These are phyloP conservation scores for Macrobrachium nipponense DNA, from an alignment of 1,140 invertebrate species.

Conservation along the genomic window DNA sequence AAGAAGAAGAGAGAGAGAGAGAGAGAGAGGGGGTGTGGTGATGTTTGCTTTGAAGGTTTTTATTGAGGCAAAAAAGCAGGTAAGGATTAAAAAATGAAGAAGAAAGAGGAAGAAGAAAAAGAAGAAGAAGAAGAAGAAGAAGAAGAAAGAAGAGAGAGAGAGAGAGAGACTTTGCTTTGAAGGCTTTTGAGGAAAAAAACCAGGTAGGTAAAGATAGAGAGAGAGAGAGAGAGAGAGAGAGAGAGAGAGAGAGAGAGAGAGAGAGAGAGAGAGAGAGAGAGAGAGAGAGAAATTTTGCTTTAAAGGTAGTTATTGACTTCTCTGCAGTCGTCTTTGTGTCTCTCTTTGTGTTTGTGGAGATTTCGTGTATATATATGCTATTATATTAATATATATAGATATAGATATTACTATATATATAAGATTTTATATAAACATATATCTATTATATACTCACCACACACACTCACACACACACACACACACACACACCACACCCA, in stretches of 20 bases:
- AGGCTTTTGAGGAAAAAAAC: no score
- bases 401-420: no score
- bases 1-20: background rate
- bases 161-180: background rate
- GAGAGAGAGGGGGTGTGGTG: background rate
- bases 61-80: background rate
- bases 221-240: background rate
- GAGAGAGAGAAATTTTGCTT: background rate
- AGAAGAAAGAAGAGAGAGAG: background rate
- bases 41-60: background rate
- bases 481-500: no score
- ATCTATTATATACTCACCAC: no score
- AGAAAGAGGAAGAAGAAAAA: slow-evolving; percentile 18
- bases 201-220: background rate
- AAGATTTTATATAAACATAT: no score
- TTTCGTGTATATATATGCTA: no score
- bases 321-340: no score
- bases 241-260: background rate
- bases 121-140: background rate
- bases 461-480: no score
- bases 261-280: background rate
- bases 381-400: no score
- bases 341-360: no score
- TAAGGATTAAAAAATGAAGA: background rate
- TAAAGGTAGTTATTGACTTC: background rate